Percentiles rank a stretch among this genome's conserved stretches.
Conservation (phyloP, 2,797 vertebrate species). For the Hoplostethus mediterraneus region DNA sequence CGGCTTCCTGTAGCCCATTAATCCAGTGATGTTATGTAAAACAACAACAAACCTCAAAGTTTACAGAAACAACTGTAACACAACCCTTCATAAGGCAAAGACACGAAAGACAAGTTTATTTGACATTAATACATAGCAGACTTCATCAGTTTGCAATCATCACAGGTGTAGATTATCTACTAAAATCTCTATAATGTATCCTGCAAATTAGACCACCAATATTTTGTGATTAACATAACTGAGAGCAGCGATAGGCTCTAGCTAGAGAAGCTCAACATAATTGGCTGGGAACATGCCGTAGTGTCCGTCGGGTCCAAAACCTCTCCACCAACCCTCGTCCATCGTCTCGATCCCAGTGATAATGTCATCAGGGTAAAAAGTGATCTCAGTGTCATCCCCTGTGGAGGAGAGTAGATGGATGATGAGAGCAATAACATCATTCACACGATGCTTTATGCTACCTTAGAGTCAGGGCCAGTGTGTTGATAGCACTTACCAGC, state of each 20-base stretch:
- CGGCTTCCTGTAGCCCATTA: neutral
- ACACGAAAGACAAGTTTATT: slow-evolving; percentile 1
- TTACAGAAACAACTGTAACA: neutral
- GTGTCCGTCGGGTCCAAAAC: slow-evolving; percentile 85
- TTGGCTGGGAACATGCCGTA: slow-evolving; percentile 96
- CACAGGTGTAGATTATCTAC: no score
- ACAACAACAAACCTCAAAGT: no score
- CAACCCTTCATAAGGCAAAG: neutral
- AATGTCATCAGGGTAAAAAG: slow-evolving; percentile 93
- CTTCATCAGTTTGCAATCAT: neutral
- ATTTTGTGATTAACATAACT: no score
- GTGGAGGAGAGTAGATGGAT: slow-evolving; percentile 29
- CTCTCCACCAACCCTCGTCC: slow-evolving; percentile 96
- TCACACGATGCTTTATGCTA: no score
- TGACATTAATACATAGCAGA: neutral
- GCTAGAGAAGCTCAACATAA: slow-evolving; percentile 88
- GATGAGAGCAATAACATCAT: neutral
- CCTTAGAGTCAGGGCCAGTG: neutral
- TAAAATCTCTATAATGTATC: no score
- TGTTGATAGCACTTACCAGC: slow-evolving; percentile 82
- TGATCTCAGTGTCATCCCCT: slow-evolving; percentile 94
- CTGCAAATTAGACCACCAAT: no score
- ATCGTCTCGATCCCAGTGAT: slow-evolving; percentile 93
- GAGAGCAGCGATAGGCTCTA: neutral
- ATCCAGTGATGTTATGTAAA: neutral